Base-by-base conservation (phyloP, 2,113 vertebrate species). In the Scopus umbretta region DNA sequence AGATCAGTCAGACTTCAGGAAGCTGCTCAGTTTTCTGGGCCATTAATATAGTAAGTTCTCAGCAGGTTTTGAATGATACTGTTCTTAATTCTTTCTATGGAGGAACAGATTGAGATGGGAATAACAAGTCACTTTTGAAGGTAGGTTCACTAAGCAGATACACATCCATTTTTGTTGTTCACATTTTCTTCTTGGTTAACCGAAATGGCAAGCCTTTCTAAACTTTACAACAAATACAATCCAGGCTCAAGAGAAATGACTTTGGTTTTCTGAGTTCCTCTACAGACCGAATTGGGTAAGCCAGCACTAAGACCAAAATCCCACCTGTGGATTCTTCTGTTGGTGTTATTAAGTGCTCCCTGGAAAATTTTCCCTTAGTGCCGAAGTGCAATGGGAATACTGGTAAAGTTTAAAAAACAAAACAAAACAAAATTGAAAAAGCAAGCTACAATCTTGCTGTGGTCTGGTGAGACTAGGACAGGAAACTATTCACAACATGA, bases 371-470 rank as follows among this genome's bases (percentile, higher is more conserved):
- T 63, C 65, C 36, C 4, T 21, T 58, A 67, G 47, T 23, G 36
- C n/a, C 66, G 13, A 79, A 84, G 32, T 58, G 17, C 0, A 0
- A n/a, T 6, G 8, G 12, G 8, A 66, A 5, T 55, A 88, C 15
- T 32, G 29, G 34, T 30, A 27, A 53, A 49, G 9, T 22, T 32
- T 27, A 8, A 26, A 6, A 26, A 34, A n/a, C n/a, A n/a, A n/a
- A n/a, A n/a, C n/a, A n/a, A n/a, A n/a, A n/a, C n/a, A n/a, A 63
- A 6, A 2, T 5, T 7, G 14, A n/a, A 93, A 68, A 53, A 23
- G 12, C n/a, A 88, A 73, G n/a, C 5, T 63, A 42, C 7, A 7
- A 36, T 78, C 76, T 36, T 63, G 13, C 53, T 92, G 19, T 79
- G 18, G 13, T 45, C n/a, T 74, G 47, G 38, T 75, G 43, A 26